phyloP scores from a whole-genome alignment of 2,797 vertebrate genomes.

The Pachyuromys duprasi region DNA sequence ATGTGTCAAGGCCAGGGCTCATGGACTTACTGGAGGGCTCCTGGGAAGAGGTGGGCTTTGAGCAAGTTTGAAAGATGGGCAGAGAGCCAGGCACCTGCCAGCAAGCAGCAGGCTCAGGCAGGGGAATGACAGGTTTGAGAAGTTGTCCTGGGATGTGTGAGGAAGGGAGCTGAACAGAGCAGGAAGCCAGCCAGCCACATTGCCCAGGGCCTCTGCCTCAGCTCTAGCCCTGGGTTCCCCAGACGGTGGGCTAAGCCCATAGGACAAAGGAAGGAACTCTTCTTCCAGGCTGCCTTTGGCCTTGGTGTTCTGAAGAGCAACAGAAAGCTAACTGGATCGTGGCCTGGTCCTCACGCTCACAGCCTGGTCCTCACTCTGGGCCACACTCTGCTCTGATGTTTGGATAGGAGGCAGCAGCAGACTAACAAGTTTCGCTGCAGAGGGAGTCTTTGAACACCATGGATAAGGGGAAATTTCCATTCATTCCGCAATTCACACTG shows the following conservation, averaged over 20 bases:
- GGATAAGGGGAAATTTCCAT: constrained; percentile 65
- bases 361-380: background rate
- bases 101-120: background rate
- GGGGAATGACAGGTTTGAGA: background rate
- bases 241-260: no score
- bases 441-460: constrained; percentile 50
- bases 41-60: background rate
- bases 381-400: background rate
- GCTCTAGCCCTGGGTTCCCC: no score
- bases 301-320: background rate
- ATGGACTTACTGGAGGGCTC: background rate
- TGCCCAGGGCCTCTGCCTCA: no score
- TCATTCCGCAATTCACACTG: constrained; percentile 50
- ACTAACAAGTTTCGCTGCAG: background rate
- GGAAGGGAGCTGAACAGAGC: no score
- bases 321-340: background rate
- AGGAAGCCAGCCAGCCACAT: background rate
- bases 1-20: rapidly evolving
- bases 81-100: background rate
- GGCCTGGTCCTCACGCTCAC: no score
- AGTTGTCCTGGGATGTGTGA: background rate
- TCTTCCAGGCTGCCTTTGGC: background rate
- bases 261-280: background rate
- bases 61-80: background rate
- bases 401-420: constrained; percentile 10